Evolutionary conservation across 2,888 invertebrate genomes (phyloP).

Genomic region (Prosapia bicincta): DNA sequence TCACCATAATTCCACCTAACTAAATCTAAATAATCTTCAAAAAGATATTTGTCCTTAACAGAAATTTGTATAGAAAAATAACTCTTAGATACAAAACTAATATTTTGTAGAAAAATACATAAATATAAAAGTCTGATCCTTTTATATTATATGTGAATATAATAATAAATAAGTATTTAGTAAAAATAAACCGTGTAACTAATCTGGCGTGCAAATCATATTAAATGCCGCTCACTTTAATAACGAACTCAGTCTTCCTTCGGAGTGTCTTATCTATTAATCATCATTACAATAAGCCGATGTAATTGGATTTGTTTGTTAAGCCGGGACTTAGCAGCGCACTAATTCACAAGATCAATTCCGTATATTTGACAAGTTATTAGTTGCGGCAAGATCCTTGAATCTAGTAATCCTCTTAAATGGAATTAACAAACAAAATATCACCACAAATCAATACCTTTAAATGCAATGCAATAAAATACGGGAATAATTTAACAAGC

Average conservation of each 20-base stretch:
- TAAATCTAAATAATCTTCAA: no score
- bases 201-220: not conserved
- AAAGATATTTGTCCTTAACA: no score
- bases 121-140: no score
- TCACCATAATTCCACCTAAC: no score
- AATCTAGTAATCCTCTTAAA: not conserved
- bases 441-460: not conserved
- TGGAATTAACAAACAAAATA: not conserved
- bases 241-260: not conserved
- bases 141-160: no score
- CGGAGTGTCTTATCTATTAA: not conserved
- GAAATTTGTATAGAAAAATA: no score
- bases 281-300: not conserved
- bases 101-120: no score
- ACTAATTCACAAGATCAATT: constrained; percentile 2
- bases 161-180: no score
- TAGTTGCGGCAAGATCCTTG: not conserved
- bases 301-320: not conserved
- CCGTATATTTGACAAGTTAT: not conserved
- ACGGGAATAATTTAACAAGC: no score
- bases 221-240: not conserved
- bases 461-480: no score
- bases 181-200: no score
- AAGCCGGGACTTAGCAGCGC: not conserved
- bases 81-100: no score